Percentiles rank a stretch among this genome's conserved stretches.
phyloP scores from a whole-genome alignment of 2,888 invertebrate genomes.

The Cephus runcator region DNA sequence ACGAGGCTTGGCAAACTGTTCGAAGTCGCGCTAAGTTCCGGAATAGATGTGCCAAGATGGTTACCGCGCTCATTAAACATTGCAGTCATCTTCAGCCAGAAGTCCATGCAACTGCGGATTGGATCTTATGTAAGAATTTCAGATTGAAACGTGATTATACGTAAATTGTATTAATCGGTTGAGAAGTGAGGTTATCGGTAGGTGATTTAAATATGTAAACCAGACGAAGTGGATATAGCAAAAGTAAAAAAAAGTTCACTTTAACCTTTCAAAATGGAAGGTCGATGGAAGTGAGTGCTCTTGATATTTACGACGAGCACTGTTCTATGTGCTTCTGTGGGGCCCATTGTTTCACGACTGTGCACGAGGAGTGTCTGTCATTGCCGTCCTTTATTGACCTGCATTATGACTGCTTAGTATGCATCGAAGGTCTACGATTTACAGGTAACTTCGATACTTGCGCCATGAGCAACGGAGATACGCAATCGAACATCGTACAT shows the following conservation, averaged over 20 bases:
- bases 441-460: background rate
- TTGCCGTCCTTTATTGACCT: background rate
- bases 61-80: background rate
- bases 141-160: background rate
- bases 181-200: background rate
- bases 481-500: background rate
- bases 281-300: background rate
- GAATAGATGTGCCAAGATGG: background rate
- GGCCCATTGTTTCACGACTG: background rate
- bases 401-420: background rate
- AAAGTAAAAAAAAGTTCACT: background rate
- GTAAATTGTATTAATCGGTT: background rate
- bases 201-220: background rate
- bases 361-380: background rate
- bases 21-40: background rate
- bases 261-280: background rate
- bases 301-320: background rate
- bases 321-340: background rate
- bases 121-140: background rate
- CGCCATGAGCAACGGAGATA: background rate
- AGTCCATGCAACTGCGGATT: background rate
- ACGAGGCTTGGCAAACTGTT: background rate
- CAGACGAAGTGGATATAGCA: background rate
- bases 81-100: background rate
- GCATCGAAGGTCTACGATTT: background rate